These are phyloP conservation scores for Brachyhypopomus gauderio DNA, from an alignment of 2,113 vertebrate species.

Conservation along the genomic window DNA sequence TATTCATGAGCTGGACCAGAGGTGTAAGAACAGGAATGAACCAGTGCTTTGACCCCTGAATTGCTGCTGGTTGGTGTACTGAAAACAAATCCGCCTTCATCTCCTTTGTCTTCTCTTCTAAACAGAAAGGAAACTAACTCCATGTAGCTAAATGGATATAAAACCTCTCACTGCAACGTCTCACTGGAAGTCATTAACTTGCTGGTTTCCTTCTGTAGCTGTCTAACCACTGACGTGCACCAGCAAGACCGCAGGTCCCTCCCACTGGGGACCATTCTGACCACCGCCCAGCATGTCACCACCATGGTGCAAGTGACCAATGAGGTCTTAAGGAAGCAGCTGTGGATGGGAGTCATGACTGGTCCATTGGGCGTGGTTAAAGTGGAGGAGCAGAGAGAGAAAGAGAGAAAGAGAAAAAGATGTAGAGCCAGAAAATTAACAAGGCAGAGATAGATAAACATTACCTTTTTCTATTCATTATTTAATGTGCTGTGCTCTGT, in stretches of 20 bases:
- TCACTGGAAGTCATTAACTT: background rate
- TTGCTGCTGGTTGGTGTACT: background rate
- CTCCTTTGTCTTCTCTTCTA: background rate
- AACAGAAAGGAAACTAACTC: background rate
- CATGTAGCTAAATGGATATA: background rate
- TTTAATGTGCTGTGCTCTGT: no score
- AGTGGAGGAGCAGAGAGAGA: background rate
- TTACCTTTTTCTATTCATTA: no score
- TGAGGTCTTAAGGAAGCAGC: conserved; percentile 2
- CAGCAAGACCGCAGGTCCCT: background rate
- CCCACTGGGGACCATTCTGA: background rate
- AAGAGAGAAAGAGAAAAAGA: background rate
- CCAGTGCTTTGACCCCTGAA: no score
- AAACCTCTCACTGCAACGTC: background rate
- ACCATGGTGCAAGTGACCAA: background rate
- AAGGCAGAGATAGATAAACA: background rate
- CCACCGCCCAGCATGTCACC: background rate
- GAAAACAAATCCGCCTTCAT: background rate
- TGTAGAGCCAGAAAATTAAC: no score
- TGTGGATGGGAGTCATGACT: background rate
- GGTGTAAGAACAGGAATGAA: no score
- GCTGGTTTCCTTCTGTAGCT: background rate
- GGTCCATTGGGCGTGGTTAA: background rate
- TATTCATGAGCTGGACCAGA: background rate
- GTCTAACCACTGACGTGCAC: background rate